Base-by-base conservation (phyloP, 2,888 invertebrate genomes). In the Bellardia pandia region DNA sequence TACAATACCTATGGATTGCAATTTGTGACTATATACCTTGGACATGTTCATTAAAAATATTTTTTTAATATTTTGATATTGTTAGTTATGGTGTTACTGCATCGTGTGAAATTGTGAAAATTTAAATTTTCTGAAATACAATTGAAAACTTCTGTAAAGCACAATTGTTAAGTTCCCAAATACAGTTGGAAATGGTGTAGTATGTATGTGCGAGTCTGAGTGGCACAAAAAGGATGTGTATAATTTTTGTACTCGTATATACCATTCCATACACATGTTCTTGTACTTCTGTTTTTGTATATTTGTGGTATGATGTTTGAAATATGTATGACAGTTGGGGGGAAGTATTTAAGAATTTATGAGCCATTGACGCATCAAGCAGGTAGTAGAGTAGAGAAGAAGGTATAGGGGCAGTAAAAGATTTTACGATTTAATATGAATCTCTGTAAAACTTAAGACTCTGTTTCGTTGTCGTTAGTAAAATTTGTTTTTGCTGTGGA, bases 281-380 rank as follows among this genome's bases (percentile, higher is more conserved):
- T 37, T n/a, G 23, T 30, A 51, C 8, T 51, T 16, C 11, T 16
- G 16, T 53, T 40, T 51, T 40, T 74, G 48, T 74, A 56, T 64
- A 37, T 58, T 68, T 77, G 83, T 72, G 68, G 81, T 33, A 66
- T 37, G 51, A 86, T 84, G 60, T 69, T 78, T 87, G 40, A 77
- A 87, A 85, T 78, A 81, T 87, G 71, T 62, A 64, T 77, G 71
- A 76, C 76, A 71, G 64, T 71, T 62, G 37, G 72, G 69, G 56
- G 74, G 68, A 77, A 84, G 45, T 56, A 77, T 81, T 84, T 81
- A 84, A 74, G 48, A 77, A 87, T 84, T 80, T 81, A 84, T 84
- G 68, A 80, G 51, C 66, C 56, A 58, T 51, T 51, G 66, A 56
- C 40, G 51, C 66, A 71, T 33, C 16, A 64, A 64, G 33, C 9